These are phyloP conservation scores for Monochamus saltuarius DNA, from an alignment of 1,140 invertebrate species.

Conservation along the genomic window DNA sequence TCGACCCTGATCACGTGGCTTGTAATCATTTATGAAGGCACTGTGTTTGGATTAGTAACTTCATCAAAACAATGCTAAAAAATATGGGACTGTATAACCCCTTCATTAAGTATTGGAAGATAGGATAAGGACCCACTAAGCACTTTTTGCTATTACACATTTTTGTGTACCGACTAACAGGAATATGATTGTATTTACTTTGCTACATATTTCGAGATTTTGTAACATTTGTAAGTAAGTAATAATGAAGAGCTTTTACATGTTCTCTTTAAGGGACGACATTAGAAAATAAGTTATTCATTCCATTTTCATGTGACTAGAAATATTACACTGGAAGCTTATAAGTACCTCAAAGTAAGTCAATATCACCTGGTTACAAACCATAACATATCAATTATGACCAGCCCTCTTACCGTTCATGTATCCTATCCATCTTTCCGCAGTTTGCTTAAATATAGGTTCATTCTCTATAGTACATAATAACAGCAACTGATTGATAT, in stretches of 20 bases:
- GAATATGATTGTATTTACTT: too few species aligned
- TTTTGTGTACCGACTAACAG: too few species aligned
- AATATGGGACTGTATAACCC: too few species aligned
- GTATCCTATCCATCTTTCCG: slow-evolving; percentile 92
- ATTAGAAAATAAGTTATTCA: neutral
- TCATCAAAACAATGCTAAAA: too few species aligned
- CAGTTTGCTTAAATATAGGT: slow-evolving; percentile 79
- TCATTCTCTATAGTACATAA: slow-evolving; percentile 86
- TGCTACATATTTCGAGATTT: neutral
- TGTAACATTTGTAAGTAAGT: neutral
- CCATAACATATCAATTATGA: slow-evolving; percentile 71
- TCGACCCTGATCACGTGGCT: too few species aligned
- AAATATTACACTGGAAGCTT: slow-evolving; percentile 1
- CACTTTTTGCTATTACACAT: too few species aligned
- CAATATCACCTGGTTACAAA: neutral
- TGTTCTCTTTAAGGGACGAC: neutral
- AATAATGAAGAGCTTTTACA: neutral
- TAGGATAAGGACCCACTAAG: too few species aligned
- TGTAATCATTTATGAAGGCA: too few species aligned
- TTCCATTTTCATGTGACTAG: too few species aligned
- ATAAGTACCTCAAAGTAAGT: neutral
- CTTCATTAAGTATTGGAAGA: too few species aligned
- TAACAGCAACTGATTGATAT: slow-evolving; percentile 93
- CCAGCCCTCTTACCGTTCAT: slow-evolving; percentile 92
- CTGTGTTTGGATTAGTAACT: too few species aligned